Percentiles rank a stretch among this genome's conserved stretches.
These are phyloP conservation scores for Silurus aristotelis DNA, from an alignment of 2,797 vertebrate genomes.

Conservation along the genomic window DNA sequence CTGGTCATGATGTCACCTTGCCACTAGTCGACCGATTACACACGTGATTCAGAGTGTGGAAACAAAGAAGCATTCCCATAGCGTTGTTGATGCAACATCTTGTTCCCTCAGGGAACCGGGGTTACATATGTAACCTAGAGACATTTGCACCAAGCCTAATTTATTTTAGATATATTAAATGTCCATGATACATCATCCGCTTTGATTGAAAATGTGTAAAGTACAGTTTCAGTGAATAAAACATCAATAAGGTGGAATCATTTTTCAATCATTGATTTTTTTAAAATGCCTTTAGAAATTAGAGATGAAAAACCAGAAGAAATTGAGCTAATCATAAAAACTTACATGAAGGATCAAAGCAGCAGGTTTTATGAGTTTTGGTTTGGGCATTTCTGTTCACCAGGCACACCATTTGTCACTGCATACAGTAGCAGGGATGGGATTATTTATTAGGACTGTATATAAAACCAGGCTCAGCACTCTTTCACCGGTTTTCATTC, in stretches of 20 bases:
- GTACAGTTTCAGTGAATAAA: background rate
- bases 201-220: background rate
- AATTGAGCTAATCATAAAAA: background rate
- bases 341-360: background rate
- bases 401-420: background rate
- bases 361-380: background rate
- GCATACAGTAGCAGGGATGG: background rate
- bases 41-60: too few species aligned
- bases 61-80: too few species aligned
- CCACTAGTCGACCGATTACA: too few species aligned
- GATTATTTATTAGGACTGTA: background rate
- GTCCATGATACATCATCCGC: background rate
- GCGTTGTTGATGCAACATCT: too few species aligned
- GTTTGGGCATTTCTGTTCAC: background rate
- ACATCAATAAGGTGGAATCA: background rate
- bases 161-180: background rate
- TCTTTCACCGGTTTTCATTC: background rate
- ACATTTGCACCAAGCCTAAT: too few species aligned
- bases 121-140: too few species aligned
- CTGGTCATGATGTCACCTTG: too few species aligned
- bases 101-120: too few species aligned
- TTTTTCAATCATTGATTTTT: constrained; percentile 10
- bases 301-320: background rate
- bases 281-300: background rate
- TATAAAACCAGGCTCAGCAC: background rate